Percentiles rank a stretch among this genome's conserved stretches.
Evolutionary conservation across 2,888 invertebrate species (phyloP).

Genomic region (Rotaria sp.): DNA sequence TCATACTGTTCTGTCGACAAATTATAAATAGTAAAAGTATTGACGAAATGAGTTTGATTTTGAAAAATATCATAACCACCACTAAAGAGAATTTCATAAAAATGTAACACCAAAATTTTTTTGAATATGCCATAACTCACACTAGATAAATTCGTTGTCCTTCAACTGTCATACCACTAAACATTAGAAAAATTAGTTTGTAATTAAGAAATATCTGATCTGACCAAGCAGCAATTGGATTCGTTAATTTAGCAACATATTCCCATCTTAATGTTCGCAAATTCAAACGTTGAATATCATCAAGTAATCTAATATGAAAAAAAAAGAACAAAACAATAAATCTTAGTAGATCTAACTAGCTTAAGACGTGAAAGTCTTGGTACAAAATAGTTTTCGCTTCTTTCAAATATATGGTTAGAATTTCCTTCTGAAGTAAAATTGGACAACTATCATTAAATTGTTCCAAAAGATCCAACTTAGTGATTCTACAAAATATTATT

Average conservation of each 20-base stretch:
- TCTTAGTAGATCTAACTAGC: too few relatives aligned
- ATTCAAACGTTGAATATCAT: slow-evolving; percentile 25
- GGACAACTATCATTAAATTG: too few relatives aligned
- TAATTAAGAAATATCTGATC: not conserved
- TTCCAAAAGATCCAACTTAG: too few relatives aligned
- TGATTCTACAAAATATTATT: too few relatives aligned
- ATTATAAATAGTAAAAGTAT: not conserved
- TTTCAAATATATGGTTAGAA: too few relatives aligned
- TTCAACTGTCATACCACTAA: not conserved
- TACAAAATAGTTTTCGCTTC: too few relatives aligned
- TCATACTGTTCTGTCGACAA: not conserved
- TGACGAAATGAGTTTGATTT: not conserved
- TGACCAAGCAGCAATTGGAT: slow-evolving; percentile 11
- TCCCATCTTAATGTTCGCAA: not conserved
- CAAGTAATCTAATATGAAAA: not conserved
- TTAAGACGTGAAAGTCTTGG: too few relatives aligned
- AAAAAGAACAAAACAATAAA: not conserved
- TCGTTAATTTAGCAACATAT: not conserved
- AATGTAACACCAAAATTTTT: not conserved
- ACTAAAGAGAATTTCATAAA: not conserved
- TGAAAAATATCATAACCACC: not conserved
- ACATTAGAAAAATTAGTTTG: not conserved
- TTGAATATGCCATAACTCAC: not conserved
- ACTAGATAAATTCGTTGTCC: not conserved
- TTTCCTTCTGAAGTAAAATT: too few relatives aligned